Base-by-base conservation (phyloP, 2,888 invertebrate genomes). In the Meganola albula region DNA sequence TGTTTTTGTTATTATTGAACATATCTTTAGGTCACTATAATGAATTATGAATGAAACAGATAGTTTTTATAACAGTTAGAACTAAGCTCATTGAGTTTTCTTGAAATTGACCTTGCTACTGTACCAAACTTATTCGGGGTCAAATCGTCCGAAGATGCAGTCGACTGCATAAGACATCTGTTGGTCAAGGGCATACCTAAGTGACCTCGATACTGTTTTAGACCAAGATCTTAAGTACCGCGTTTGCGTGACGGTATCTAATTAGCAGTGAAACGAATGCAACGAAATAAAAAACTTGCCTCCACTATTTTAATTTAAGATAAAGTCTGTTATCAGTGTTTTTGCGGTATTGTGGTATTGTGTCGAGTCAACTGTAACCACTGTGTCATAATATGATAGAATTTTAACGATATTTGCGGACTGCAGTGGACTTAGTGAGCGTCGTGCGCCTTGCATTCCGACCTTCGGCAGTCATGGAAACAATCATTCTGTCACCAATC, bases 381-480 rank as follows among this genome's bases (percentile, higher is more conserved):
- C 54, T 44, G 42, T 48, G 54, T 53, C 51, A 55, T 16, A 16
- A 16, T 50, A 55, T 57, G 53, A 61, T 58, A 58, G 51, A 54
- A 47, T 41, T 64, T 63, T 56, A 62, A 64, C 54, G 58, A 62
- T 62, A 42, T 58, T 59, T 54, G 48, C 52, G 53, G 51, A 57
- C 57, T 64, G 58, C 53, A 56, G 47, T 50, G 48, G 42, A 44
- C 53, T 44, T 45, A 60, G 74, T 73, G 76, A 76, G 76, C 72
- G 76, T 71, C 63, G 62, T 55, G 61, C 58, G 61, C 65, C 60
- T 63, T 58, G 69, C 69, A 70, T 71, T 67, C 64, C 63, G 76
- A 80, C 79, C 78, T 83, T 78, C 78, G 57, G 62, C 56, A 72
- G 72, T 74, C 76, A 78, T 77, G 80, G 82, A 79, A 82, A 76